A percentile compares a stretch with the other conserved stretches of the same genome.
These are phyloP conservation scores for Probosciger aterrimus DNA, from an alignment of 2,113 vertebrate species.

Conservation along the genomic window DNA sequence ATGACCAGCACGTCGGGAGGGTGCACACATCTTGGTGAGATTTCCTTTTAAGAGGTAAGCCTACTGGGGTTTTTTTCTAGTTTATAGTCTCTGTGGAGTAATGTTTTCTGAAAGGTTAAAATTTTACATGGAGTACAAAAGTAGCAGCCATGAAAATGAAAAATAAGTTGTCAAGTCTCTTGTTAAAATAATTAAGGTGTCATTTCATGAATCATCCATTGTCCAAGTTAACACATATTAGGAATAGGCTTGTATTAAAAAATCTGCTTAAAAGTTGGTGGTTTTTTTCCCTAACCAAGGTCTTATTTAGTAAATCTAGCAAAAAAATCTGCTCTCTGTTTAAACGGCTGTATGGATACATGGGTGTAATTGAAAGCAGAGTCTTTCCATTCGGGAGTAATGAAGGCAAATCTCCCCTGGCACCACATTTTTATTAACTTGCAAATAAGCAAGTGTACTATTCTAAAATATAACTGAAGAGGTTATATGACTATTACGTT, in stretches of 20 bases:
- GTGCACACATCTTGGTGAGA: neutral
- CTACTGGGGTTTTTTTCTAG: neutral
- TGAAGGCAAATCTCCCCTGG: neutral
- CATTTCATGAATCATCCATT: neutral
- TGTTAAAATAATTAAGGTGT: neutral
- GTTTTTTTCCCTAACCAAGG: neutral
- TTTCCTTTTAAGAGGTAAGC: neutral
- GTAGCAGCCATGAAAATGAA: neutral
- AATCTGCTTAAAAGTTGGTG: neutral
- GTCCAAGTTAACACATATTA: neutral
- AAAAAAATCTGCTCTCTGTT: neutral
- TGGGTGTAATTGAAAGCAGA: neutral
- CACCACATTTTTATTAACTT: neutral
- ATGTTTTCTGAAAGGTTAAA: neutral
- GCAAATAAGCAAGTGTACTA: neutral
- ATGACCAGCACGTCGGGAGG: neutral
- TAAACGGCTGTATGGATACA: neutral
- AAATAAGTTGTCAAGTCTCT: neutral
- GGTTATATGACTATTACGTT: neutral
- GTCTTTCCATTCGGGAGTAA: neutral
- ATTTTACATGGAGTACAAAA: neutral
- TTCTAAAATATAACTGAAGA: neutral
- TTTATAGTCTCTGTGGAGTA: neutral
- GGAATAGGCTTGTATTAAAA: neutral
- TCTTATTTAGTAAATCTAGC: neutral